Evolutionary conservation across 2,888 invertebrate genomes (phyloP).

Genomic region (Ptilodon capucinus): DNA sequence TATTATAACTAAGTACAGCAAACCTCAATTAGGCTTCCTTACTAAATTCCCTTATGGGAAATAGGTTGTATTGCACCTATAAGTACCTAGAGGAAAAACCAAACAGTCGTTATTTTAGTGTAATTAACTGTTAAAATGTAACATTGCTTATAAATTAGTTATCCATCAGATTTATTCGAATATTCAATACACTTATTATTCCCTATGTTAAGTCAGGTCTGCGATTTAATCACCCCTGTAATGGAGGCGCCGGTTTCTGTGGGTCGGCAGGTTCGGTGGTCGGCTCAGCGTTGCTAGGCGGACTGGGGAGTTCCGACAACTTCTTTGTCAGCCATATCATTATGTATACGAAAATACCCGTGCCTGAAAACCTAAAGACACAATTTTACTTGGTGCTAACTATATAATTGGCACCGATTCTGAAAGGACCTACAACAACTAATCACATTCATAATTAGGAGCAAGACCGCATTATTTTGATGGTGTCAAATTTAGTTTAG

Average conservation of each 20-base stretch:
- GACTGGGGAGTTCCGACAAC: conserved; percentile 49
- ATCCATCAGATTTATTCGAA: background rate
- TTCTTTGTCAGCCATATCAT: conserved; percentile 57
- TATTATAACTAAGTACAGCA: too few species aligned
- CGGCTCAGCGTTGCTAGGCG: conserved; percentile 29
- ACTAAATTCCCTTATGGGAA: too few species aligned
- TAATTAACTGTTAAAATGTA: too few species aligned
- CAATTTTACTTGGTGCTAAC: background rate
- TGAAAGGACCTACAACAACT: too few species aligned
- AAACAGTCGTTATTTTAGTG: too few species aligned
- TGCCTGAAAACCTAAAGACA: conserved; percentile 41
- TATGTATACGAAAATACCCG: conserved; percentile 48
- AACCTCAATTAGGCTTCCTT: too few species aligned
- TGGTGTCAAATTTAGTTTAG: too few species aligned
- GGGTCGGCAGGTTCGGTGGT: conserved; percentile 2
- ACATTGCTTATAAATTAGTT: background rate
- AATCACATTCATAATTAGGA: too few species aligned
- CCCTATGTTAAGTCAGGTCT: background rate
- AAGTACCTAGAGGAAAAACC: too few species aligned
- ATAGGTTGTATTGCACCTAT: too few species aligned
- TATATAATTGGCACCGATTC: background rate
- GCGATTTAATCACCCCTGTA: conserved; percentile 7
- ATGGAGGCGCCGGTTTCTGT: background rate
- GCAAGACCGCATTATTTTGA: too few species aligned
- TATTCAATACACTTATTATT: background rate